phyloP scores from a whole-genome alignment of 2,113 vertebrate genomes.

The Osmerus mordax region DNA sequence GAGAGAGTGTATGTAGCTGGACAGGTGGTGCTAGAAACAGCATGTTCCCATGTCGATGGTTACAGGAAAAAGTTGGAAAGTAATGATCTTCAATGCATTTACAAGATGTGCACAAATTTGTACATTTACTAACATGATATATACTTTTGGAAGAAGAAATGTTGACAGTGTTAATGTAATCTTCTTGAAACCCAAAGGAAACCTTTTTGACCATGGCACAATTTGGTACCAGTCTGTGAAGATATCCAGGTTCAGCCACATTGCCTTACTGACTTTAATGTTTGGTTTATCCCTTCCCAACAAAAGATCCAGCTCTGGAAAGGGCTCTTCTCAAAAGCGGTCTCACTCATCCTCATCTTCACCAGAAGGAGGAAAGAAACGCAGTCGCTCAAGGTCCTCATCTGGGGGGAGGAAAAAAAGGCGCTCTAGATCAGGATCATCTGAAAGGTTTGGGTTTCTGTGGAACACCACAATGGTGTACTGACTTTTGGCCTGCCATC shows the following conservation, averaged over 20 bases:
- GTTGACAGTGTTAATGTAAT: too few species aligned
- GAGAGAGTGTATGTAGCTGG: conserved; percentile 75
- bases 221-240: neutral
- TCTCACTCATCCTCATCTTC: conserved; percentile 90
- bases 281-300: conserved; percentile 85
- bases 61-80: neutral
- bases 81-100: neutral
- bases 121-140: neutral
- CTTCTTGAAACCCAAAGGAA: too few species aligned
- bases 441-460: conserved; percentile 99
- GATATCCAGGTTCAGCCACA: conserved; percentile 8
- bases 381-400: conserved; percentile 96
- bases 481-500: conserved; percentile 60
- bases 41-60: conserved; percentile 35
- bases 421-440: conserved; percentile 96
- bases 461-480: conserved; percentile 92
- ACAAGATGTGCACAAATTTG: neutral
- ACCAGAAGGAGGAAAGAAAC: conserved; percentile 89
- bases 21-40: conserved; percentile 40
- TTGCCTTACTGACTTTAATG: conserved; percentile 67
- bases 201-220: too few species aligned
- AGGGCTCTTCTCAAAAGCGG: conserved; percentile 92
- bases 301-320: conserved; percentile 99
- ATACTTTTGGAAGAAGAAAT: too few species aligned
- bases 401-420: conserved; percentile 96